Percentiles rank a stretch among this genome's conserved stretches.
These are phyloP conservation scores for Choristoneura rosaceana DNA, from an alignment of 2,888 invertebrate species.

Conservation along the genomic window DNA sequence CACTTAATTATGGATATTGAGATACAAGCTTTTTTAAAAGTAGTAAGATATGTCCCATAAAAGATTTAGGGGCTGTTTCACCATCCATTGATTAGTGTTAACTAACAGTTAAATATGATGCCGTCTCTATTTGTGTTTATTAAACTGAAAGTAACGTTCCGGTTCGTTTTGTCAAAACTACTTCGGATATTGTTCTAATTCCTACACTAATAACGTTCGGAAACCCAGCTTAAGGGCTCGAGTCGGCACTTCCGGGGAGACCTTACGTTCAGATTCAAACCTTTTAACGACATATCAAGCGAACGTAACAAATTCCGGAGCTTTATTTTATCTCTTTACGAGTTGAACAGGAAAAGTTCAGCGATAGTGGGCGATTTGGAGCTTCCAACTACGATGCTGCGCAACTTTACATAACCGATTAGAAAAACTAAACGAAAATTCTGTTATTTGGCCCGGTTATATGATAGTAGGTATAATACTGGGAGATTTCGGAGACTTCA, in stretches of 20 bases:
- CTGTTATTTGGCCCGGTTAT: slow-evolving; percentile 2
- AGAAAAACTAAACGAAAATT: slow-evolving; percentile 34
- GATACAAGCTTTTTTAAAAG: too few species aligned
- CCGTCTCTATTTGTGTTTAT: too few species aligned
- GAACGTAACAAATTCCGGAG: slow-evolving; percentile 40
- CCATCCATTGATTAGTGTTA: too few species aligned
- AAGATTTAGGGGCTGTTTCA: too few species aligned
- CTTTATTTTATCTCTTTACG: slow-evolving; percentile 44
- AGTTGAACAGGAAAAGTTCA: slow-evolving; percentile 39
- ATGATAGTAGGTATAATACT: neutral
- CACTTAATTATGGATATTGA: too few species aligned
- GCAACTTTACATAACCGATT: slow-evolving; percentile 38
- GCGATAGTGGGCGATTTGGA: slow-evolving; percentile 28
- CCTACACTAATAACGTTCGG: too few species aligned
- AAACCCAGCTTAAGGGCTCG: neutral
- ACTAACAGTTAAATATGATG: too few species aligned
- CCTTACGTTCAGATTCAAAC: slow-evolving; percentile 1
- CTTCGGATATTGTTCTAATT: neutral
- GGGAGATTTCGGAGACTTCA: too few species aligned
- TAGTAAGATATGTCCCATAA: too few species aligned
- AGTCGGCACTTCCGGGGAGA: neutral
- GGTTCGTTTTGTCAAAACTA: too few species aligned
- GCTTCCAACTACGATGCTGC: slow-evolving; percentile 35
- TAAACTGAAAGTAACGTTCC: too few species aligned
- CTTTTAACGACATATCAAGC: slow-evolving; percentile 31